A percentile compares a stretch with the other conserved stretches of the same genome.
Conservation (phyloP, 2,888 invertebrate genomes). For the Asteroscopus sphinx region DNA sequence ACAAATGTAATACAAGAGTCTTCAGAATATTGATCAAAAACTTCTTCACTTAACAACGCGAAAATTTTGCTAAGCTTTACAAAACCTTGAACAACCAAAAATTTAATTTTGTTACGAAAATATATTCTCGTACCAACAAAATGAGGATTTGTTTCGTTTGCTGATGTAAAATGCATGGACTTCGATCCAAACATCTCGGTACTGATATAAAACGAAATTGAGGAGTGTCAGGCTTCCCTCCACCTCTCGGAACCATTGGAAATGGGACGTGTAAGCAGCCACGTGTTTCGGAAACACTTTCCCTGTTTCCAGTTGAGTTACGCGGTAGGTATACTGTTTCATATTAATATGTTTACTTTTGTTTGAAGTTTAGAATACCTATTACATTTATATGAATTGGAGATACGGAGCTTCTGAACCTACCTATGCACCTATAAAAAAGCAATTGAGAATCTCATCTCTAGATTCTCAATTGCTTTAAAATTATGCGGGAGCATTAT, state of each 20-base stretch:
- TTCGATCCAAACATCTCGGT: constrained; percentile 51
- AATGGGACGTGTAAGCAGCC: constrained; percentile 44
- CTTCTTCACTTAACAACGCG: not conserved
- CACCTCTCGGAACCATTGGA: constrained; percentile 41
- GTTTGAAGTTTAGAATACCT: constrained; percentile 17
- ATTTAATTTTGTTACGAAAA: not conserved
- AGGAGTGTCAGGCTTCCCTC: constrained; percentile 35
- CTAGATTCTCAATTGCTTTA: too few relatives aligned
- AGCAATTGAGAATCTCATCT: too few relatives aligned
- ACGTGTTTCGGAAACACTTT: constrained; percentile 35
- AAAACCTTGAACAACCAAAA: not conserved
- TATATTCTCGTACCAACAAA: not conserved
- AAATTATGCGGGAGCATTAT: too few relatives aligned
- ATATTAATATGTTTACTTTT: constrained; percentile 49
- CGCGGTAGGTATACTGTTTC: constrained; percentile 26
- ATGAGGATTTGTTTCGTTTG: constrained; percentile 63
- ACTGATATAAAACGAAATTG: constrained; percentile 36
- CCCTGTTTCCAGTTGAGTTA: constrained; percentile 36
- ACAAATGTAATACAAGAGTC: not conserved
- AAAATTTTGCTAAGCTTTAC: constrained; percentile 1
- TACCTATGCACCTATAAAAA: too few relatives aligned
- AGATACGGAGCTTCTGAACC: too few relatives aligned
- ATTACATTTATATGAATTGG: not conserved
- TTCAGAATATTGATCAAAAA: not conserved
- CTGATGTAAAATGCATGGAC: constrained; percentile 73